Evolutionary conservation across 2,888 invertebrate genomes (phyloP).

Genomic region (Oscheius sp.): DNA sequence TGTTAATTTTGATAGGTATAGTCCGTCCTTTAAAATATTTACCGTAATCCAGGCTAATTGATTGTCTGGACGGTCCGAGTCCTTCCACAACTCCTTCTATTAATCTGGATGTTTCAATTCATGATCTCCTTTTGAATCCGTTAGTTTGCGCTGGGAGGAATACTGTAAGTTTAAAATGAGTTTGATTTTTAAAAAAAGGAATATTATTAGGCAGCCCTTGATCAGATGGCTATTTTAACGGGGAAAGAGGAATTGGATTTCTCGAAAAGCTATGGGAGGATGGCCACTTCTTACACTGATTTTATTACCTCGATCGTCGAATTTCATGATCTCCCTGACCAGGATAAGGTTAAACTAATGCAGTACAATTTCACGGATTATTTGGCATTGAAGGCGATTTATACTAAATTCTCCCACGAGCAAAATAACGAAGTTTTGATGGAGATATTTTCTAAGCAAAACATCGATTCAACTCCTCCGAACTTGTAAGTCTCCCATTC

Average conservation of each 20-base stretch:
- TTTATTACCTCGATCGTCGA: not conserved
- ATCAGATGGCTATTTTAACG: not conserved
- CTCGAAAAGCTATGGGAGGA: not conserved
- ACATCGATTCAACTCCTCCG: not conserved
- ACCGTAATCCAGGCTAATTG: not conserved
- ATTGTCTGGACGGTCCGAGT: not conserved
- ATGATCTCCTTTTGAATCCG: not conserved
- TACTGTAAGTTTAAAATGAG: not conserved
- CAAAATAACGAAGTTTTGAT: not conserved
- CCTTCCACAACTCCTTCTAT: not conserved
- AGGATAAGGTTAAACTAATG: not conserved
- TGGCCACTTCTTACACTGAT: not conserved
- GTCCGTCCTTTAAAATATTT: not conserved
- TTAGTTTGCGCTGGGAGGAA: not conserved
- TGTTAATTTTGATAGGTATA: not conserved
- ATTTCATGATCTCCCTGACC: not conserved
- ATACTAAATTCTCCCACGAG: not conserved
- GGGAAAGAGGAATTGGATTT: not conserved
- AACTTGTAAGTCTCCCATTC: not conserved
- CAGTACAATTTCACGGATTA: not conserved
- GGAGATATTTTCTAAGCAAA: slow-evolving; percentile 11
- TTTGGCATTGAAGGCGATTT: not conserved
- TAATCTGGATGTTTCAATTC: not conserved
- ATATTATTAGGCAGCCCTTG: not conserved
- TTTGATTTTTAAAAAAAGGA: not conserved